These are phyloP conservation scores for Rhagoletis pomonella DNA, from an alignment of 1,140 invertebrate genomes.

Conservation along the genomic window DNA sequence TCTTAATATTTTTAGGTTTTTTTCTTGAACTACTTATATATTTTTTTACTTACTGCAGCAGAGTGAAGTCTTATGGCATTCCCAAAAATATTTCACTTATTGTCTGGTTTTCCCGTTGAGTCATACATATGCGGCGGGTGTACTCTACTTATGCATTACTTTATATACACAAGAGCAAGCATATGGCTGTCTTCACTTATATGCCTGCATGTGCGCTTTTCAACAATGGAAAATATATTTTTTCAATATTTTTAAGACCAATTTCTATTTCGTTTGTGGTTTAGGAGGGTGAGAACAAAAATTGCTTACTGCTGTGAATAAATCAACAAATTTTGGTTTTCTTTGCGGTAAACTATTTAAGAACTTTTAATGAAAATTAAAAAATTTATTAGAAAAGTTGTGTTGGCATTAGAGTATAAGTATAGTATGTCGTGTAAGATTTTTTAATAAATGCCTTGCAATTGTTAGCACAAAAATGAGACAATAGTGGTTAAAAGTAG, in stretches of 20 bases:
- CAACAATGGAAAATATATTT: not conserved
- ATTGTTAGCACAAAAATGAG: too few relatives aligned
- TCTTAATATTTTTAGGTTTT: too few relatives aligned
- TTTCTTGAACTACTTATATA: too few relatives aligned
- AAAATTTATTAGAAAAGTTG: too few relatives aligned
- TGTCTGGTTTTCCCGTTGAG: conserved; percentile 1
- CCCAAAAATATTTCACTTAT: conserved; percentile 22
- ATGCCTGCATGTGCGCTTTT: not conserved
- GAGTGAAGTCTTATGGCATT: not conserved
- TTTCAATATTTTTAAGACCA: conserved; percentile 18
- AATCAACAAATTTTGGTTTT: conserved; percentile 3
- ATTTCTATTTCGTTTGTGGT: not conserved
- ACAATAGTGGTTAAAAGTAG: too few relatives aligned
- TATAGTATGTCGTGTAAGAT: too few relatives aligned
- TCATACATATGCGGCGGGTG: not conserved
- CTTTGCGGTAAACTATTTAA: not conserved
- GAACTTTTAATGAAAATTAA: too few relatives aligned
- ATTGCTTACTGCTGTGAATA: conserved; percentile 2
- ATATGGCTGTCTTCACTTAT: not conserved
- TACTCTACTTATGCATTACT: not conserved
- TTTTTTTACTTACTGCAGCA: too few relatives aligned
- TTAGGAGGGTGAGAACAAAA: not conserved
- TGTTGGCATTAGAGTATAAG: too few relatives aligned
- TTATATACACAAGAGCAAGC: not conserved
- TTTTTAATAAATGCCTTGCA: too few relatives aligned